Evolutionary conservation across 2,113 vertebrate genomes (phyloP).

Genomic region (Thermophis baileyi): DNA sequence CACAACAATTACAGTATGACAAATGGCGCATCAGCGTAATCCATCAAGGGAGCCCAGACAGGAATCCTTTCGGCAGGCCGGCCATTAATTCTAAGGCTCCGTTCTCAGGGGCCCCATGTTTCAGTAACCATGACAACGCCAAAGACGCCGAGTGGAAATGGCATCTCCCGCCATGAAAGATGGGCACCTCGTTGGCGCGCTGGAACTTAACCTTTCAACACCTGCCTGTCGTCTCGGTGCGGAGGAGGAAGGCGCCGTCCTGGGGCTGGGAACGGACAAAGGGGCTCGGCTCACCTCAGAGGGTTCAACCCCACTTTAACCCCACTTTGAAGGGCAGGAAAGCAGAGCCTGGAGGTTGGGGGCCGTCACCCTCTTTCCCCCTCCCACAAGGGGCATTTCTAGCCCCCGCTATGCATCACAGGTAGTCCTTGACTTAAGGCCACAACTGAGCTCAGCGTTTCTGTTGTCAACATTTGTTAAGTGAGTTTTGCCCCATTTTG

Average conservation of each 20-base stretch:
- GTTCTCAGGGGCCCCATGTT: conserved; percentile 93
- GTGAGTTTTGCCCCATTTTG: too few relatives aligned
- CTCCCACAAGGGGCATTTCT: neutral
- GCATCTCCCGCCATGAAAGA: conserved; percentile 77
- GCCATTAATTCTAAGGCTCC: conserved; percentile 89
- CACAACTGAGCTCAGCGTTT: too few relatives aligned
- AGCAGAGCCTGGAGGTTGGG: neutral
- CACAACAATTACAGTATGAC: conserved; percentile 99
- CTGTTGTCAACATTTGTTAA: too few relatives aligned
- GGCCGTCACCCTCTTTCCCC: neutral
- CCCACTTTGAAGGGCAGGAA: neutral
- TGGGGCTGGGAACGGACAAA: neutral
- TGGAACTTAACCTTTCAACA: conserved; percentile 80
- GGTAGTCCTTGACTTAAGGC: too few relatives aligned
- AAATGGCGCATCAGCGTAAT: conserved; percentile 99
- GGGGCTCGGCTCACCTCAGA: neutral
- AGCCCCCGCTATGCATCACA: neutral
- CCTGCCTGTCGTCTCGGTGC: conserved; percentile 23
- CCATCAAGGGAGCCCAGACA: conserved; percentile 93
- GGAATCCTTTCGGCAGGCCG: conserved; percentile 96
- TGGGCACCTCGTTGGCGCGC: conserved; percentile 67
- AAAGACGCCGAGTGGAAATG: conserved; percentile 79
- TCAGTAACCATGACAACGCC: conserved; percentile 92
- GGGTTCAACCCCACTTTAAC: neutral
- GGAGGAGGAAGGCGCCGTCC: neutral